Percentiles rank a stretch among this genome's conserved stretches.
Conservation (phyloP, 2,113 vertebrate genomes). For the Recurvirostra avosetta region DNA sequence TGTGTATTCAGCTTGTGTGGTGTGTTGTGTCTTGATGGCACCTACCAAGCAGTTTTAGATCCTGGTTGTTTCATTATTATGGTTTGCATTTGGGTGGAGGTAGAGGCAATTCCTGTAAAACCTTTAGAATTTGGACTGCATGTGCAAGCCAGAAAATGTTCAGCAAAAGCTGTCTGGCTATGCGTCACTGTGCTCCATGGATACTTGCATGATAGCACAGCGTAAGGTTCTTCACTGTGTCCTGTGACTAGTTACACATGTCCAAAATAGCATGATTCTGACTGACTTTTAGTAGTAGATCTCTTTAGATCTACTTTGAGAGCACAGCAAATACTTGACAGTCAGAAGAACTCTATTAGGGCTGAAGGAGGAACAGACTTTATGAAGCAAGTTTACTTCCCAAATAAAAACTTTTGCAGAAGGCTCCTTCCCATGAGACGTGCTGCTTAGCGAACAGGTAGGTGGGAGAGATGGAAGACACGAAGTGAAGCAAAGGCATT, state of each 20-base stretch:
- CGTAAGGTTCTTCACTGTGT: neutral
- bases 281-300: neutral
- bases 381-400: neutral
- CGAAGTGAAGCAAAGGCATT: neutral
- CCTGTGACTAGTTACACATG: neutral
- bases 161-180: neutral
- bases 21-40: neutral
- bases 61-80: neutral
- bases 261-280: neutral
- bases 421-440: neutral
- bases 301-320: neutral
- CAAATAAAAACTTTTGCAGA: neutral
- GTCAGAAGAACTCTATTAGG: neutral
- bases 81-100: neutral
- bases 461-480: neutral
- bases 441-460: neutral
- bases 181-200: rapidly evolving
- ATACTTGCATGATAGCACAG: neutral
- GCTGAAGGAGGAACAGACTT: neutral
- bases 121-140: neutral
- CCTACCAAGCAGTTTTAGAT: neutral
- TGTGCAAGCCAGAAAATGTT: neutral
- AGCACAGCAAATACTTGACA: neutral
- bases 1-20: neutral
- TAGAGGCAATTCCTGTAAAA: neutral